Evolutionary conservation across 1,140 invertebrate genomes (phyloP).

Genomic region (Protaetia brevitarsis): DNA sequence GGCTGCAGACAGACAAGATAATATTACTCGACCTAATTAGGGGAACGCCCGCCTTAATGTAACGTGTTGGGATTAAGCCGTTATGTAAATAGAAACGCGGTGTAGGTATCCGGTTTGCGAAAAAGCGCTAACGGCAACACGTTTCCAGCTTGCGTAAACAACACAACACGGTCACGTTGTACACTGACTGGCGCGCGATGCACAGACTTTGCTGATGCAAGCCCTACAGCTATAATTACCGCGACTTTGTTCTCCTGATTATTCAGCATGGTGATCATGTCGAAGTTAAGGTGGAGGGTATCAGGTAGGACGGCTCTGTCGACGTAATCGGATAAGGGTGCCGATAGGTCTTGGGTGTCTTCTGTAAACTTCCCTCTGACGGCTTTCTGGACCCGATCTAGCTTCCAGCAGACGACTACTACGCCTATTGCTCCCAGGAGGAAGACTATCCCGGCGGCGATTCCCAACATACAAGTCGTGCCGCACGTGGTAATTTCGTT

Average conservation of each 20-base stretch:
- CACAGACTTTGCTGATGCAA: neutral
- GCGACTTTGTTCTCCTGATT: conserved; percentile 6
- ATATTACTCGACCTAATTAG: conserved; percentile 15
- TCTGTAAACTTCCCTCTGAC: conserved; percentile 35
- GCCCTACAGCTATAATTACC: conserved; percentile 15
- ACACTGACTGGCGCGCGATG: neutral
- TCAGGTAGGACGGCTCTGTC: conserved; percentile 36
- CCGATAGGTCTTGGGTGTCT: conserved; percentile 37
- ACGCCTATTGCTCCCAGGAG: conserved; percentile 33
- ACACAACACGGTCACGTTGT: neutral
- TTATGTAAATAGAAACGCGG: neutral
- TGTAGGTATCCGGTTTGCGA: neutral
- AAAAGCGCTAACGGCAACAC: neutral
- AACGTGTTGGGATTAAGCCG: neutral
- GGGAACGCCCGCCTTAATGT: no score
- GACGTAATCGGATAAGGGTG: conserved; percentile 41
- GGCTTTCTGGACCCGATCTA: conserved; percentile 35
- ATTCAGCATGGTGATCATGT: conserved; percentile 35
- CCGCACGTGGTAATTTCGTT: conserved; percentile 38
- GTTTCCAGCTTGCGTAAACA: neutral
- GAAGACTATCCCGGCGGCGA: conserved; percentile 37
- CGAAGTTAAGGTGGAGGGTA: conserved; percentile 42
- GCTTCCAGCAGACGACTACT: conserved; percentile 38
- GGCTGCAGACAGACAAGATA: conserved; percentile 45
- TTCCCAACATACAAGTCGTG: conserved; percentile 41